Conservation (phyloP, 1,140 invertebrate species). For the Maconellicoccus hirsutus region DNA sequence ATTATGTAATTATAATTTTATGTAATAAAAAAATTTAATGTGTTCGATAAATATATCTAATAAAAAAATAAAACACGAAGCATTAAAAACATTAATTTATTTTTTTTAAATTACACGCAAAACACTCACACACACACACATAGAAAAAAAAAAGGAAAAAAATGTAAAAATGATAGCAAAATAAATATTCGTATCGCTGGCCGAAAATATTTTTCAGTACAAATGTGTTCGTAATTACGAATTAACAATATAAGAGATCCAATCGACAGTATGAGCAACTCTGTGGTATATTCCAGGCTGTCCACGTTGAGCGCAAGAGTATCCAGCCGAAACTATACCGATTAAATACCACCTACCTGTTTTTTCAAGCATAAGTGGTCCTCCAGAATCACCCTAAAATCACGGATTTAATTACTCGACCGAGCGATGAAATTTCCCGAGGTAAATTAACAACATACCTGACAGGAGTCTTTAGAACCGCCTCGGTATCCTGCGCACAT, state of each 20-base stretch:
- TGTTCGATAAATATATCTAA: neutral
- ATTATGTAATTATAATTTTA: neutral
- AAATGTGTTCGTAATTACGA: conserved; percentile 25
- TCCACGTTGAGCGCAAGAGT: conserved; percentile 79
- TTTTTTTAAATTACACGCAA: conserved; percentile 15
- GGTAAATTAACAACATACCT: conserved; percentile 38
- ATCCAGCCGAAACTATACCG: conserved; percentile 85
- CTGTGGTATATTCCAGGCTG: conserved; percentile 90
- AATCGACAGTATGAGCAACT: conserved; percentile 85
- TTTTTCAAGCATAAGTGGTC: conserved; percentile 76
- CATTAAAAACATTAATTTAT: conserved; percentile 16
- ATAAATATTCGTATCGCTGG: conserved; percentile 16
- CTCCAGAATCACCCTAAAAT: conserved; percentile 69
- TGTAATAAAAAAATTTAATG: neutral
- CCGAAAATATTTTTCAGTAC: neutral
- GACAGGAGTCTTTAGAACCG: conserved; percentile 74
- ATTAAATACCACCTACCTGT: conserved; percentile 77
- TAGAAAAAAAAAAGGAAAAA: neutral
- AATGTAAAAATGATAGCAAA: neutral
- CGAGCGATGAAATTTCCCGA: neutral
- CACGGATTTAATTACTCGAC: neutral
- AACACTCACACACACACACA: neutral
- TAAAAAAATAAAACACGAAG: neutral
- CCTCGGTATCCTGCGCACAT: conserved; percentile 88
- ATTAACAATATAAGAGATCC: conserved; percentile 49